phyloP scores from a whole-genome alignment of 30 jellyfish, hydroid and myxozoan genomes.

The Rhopilema esculentum region DNA sequence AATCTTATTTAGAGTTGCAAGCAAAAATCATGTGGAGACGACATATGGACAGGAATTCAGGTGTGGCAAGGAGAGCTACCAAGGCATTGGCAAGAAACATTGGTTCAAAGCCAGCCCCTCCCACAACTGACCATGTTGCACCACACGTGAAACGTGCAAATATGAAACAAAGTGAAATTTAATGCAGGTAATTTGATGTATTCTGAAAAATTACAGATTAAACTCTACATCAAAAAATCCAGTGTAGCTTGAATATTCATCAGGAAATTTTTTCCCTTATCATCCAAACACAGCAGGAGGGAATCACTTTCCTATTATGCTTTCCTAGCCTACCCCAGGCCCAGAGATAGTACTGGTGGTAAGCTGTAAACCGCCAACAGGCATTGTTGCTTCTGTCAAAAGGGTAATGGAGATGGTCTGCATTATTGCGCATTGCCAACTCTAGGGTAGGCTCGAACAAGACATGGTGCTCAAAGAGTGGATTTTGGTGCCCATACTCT shows the following conservation, averaged over 20 bases:
- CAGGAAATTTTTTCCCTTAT: slow-evolving; percentile 56
- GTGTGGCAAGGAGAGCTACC: slow-evolving; percentile 2
- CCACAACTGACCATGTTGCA: slow-evolving; percentile 15
- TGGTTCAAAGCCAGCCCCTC: slow-evolving; percentile 12
- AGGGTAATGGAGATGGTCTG: slow-evolving; percentile 30
- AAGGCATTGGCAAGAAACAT: slow-evolving; percentile 9
- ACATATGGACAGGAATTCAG: slow-evolving; percentile 12
- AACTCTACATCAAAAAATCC: slow-evolving; percentile 47
- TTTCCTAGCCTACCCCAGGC: slow-evolving; percentile 53
- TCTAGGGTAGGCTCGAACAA: too few relatives aligned
- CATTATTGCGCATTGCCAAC: slow-evolving; percentile 39
- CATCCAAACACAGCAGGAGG: slow-evolving; percentile 22
- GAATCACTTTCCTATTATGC: slow-evolving; percentile 55
- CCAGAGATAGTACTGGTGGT: slow-evolving; percentile 60
- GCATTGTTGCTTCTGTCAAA: slow-evolving; percentile 42
- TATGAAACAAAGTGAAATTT: slow-evolving; percentile 13
- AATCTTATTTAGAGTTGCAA: too few relatives aligned
- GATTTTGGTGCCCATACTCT: too few relatives aligned
- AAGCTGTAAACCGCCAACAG: slow-evolving; percentile 53
- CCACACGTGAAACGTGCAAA: slow-evolving; percentile 9
- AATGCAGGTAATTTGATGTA: not conserved
- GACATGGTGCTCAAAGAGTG: too few relatives aligned
- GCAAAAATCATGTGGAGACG: slow-evolving; percentile 36
- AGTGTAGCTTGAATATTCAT: slow-evolving; percentile 1
- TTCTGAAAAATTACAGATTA: not conserved